Evolutionary conservation across 2,113 vertebrate species (phyloP).

Genomic region (Carassius gibelio): DNA sequence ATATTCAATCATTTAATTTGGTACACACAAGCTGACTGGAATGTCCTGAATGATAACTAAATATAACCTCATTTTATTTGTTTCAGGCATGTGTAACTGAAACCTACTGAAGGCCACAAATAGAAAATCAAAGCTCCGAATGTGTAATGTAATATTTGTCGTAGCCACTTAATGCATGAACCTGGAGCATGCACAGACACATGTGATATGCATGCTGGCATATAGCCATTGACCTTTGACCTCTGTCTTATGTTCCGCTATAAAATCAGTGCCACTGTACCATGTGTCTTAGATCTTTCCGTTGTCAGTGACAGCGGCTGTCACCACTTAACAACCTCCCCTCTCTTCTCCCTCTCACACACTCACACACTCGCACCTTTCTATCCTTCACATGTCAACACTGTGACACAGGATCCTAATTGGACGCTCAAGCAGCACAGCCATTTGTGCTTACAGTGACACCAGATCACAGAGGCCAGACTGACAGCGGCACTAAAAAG

Average conservation of each 20-base stretch:
- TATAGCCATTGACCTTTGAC: conserved; percentile 37
- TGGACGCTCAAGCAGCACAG: conserved; percentile 61
- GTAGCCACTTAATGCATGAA: not conserved
- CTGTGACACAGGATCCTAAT: conserved; percentile 74
- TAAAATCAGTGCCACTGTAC: conserved; percentile 45
- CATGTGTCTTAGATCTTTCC: conserved; percentile 69
- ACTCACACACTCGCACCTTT: conserved; percentile 59
- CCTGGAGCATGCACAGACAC: conserved; percentile 21
- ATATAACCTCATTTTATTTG: not conserved
- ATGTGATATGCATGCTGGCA: conserved; percentile 27
- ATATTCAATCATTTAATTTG: not conserved
- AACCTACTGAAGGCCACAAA: conserved; percentile 7
- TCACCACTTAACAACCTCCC: conserved; percentile 63
- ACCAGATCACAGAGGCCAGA: conserved; percentile 59
- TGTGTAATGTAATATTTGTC: conserved; percentile 24
- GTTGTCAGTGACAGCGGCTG: conserved; percentile 59
- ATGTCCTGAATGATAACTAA: not conserved
- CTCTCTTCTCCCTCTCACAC: conserved; percentile 55
- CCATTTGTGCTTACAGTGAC: conserved; percentile 64
- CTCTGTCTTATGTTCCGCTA: not conserved
- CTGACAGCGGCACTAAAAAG: not conserved
- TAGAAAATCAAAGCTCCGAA: not conserved
- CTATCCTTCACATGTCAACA: conserved; percentile 73
- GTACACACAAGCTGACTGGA: not conserved
- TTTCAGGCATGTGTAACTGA: conserved; percentile 1